Base-by-base conservation (phyloP, 2,888 invertebrate species). In the Cistogaster globosa region DNA sequence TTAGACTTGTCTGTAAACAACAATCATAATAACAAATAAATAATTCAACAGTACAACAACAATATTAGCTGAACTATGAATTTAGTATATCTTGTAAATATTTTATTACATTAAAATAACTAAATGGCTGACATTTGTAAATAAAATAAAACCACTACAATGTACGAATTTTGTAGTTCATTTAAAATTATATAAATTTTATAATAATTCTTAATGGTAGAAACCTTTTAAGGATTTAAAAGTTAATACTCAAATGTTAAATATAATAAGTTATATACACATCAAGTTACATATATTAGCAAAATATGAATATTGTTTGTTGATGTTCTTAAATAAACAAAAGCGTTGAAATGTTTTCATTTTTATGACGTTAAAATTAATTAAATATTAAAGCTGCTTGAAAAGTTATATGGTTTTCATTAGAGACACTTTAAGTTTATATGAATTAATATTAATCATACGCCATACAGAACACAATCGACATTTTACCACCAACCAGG, bases 1-100 rank as follows among this genome's bases (percentile, higher is more conserved):
- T 79, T 65, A 72, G 71, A 65, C 58, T 58, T 58, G 65, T 58
- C 65, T 58, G 58, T 72, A 67, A 80, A 72, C 51, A 80, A 80
- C 51, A 57, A 53, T 51, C 20, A 53, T 68, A 58, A 60, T 11
- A 76, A 62, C 51, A 62, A 32, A 42, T 42, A 42, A 42, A 42
- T 42, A 48, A 58, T 51, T 76, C 67, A 67, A 20, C 20, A 55
- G 42, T 6, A 16, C 14, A 68, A 55, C 18, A 53, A 38, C 42
- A 62, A 55, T n/a, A 45, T 45, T 38, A 69, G 32, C 26, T 62
- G 42, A 36, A 68, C 16, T 51, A 51, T 11, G n/a, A 48, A 12
- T 60, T 60, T 26, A 51, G 42, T 14, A 51, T 72, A 67, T 72
- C 55, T 58, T 58, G 38, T 72, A 72, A 58, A 72, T 80, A 67